Evolutionary conservation across 2,113 vertebrate genomes (phyloP), one percentile per base, ranked within the genome.

Genomic region (Lamprotornis superbus): DNA sequence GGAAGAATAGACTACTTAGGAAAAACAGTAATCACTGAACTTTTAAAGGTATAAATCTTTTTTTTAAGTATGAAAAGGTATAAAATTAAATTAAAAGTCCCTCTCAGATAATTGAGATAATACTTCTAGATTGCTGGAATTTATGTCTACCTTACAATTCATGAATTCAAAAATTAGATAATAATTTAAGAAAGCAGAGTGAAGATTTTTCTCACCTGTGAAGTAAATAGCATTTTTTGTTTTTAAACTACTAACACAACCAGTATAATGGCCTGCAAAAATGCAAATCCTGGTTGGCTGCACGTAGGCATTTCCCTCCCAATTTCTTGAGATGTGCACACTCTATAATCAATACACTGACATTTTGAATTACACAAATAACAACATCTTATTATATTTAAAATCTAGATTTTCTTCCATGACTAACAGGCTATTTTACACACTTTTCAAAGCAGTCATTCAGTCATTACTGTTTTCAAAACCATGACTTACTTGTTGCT

Each of bases 401-500:
- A 68, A 57, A 64, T n/a, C 8, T n/a, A 6, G 12, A 24, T 42
- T 83, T 88, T 76, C 46, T 61, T 86, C 61, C 23, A 50, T 30
- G 57, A 53, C 8, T 33, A 82, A 83, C 27, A 61, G 65, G 11
- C 6, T 82, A 39, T 57, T 85, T 93, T 24, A 69, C 9, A 87
- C 12, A 68, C 28, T 81, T 92, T 30, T 24, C 55, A 76, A 19
- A 39, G 30, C 14, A 57, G 31, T 40, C 31, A 53, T 68, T 90
- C 44, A 67, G 8, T 57, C 40, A 94, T 35, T 9, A 61, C 5
- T 20, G 14, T 63, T 91, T 93, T 81, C 49, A 40, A 84, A 86
- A 37, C 18, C 24, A 61, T 22, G 68, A 99, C 99, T 98, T 98
- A 99, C 99, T 99, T 97, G 99, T 97, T 95, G 99, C 99, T 90